These are phyloP conservation scores for Octopus bimaculoides DNA, from an alignment of 1,140 invertebrate genomes.

Conservation along the genomic window DNA sequence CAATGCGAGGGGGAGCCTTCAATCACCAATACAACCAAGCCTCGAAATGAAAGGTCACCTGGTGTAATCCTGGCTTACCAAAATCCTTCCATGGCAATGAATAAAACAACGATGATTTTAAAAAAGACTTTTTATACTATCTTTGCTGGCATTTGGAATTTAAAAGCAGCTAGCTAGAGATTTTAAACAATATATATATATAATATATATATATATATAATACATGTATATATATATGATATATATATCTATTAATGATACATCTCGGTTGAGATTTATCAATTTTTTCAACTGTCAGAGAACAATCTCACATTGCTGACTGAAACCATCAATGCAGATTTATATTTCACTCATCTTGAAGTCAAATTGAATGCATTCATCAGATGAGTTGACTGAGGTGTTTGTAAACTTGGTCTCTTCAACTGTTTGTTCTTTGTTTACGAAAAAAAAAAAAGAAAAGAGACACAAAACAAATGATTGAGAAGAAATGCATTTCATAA, in stretches of 20 bases:
- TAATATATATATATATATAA: neutral
- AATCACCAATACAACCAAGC: neutral
- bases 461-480: no score
- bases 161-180: neutral
- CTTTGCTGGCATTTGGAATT: neutral
- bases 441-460: no score
- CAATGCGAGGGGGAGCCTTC: constrained; percentile 7
- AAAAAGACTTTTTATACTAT: neutral
- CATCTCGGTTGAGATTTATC: neutral
- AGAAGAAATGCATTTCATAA: no score
- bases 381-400: no score
- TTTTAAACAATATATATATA: neutral
- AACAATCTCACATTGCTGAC: no score
- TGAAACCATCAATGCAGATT: no score
- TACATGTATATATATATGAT: neutral
- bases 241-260: neutral
- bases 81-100: neutral
- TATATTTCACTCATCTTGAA: no score
- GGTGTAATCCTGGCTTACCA: neutral
- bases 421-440: no score
- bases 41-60: constrained; percentile 11
- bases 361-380: no score
- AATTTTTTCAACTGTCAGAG: neutral
- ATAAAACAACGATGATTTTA: neutral
- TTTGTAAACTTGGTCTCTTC: no score